Evolutionary conservation across 2,797 vertebrate genomes (phyloP), one percentile per base, ranked within the genome.

Genomic region (Myoxocephalus aenaeus): DNA sequence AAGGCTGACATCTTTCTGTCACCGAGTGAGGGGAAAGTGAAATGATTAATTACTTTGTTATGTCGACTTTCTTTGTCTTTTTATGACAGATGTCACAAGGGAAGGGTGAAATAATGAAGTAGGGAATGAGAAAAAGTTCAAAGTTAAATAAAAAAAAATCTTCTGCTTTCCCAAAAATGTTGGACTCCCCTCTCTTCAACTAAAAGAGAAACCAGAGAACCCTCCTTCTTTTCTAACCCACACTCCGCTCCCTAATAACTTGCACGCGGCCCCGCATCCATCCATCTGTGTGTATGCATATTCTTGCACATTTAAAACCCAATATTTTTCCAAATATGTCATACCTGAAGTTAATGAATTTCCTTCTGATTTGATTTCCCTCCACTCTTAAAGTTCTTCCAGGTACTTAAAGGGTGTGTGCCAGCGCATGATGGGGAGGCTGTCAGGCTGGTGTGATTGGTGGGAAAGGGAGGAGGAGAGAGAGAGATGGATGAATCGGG

Each of bases 401-500:
- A 89, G 86, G 81, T 88, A 84, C 32, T 77, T 83, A 65, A 77
- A 81, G 67, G 68, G 73, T 57, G 80, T 77, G 57, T 70, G 84
- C 79, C 88, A 86, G 75, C 59, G 15, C 68, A 32, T 72, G 87
- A 83, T 65, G 62, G 65, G 75, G 70, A 82, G 86, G 58, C 76
- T 72, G 77, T 85, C 75, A 32, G 15, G 50, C 53, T 13, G 46
- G 81, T 79, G 25, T 56, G 86, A 92, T 90, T 89, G 91, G 90
- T 78, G 75, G 79, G 78, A 71, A 61, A 56, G 58, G 59, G 72
- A 69, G 70, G 77, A 70, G 38, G 69, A 44, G 81, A 61, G 77
- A 50, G 73, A 65, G 80, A 83, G 86, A 83, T 71, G 84, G 88
- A 90, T 89, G 86, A 83, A 85, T 56, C 59, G 34, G 82, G 79